phyloP scores from a whole-genome alignment of 2,797 vertebrate species.

The Chelidonichthys spinosus region DNA sequence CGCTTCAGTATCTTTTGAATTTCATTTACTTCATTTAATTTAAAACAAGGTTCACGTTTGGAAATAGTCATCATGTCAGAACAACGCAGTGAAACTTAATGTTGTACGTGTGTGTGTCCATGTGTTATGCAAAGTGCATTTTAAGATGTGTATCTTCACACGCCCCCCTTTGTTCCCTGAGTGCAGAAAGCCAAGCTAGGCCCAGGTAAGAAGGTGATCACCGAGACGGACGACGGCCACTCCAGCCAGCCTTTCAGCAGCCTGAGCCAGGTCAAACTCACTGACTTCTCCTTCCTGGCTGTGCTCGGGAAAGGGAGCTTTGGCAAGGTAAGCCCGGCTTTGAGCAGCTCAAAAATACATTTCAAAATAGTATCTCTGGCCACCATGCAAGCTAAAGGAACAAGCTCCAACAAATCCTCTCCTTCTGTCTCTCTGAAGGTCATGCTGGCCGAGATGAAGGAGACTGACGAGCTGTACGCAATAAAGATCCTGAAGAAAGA shows the following conservation, averaged over 20 bases:
- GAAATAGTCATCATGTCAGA: neutral
- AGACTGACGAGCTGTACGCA: conserved; percentile 91
- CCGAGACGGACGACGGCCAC: conserved; percentile 85
- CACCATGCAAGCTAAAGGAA: neutral
- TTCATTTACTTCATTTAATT: neutral
- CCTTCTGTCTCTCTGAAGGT: conserved; percentile 81
- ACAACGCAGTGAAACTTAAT: conserved; percentile 7
- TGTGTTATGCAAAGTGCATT: neutral
- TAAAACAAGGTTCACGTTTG: neutral
- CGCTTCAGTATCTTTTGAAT: conserved; percentile 1
- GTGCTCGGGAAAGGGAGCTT: conserved; percentile 98
- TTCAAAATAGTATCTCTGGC: neutral
- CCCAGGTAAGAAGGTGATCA: conserved; percentile 91
- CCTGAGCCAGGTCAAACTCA: conserved; percentile 91
- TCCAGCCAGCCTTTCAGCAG: conserved; percentile 85
- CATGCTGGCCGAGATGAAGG: conserved; percentile 94
- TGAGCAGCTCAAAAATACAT: neutral
- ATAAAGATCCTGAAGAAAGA: conserved; percentile 98
- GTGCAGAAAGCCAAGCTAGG: conserved; percentile 96
- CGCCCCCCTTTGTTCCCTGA: conserved; percentile 58
- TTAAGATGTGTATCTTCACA: conserved; percentile 25
- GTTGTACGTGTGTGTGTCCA: conserved; percentile 9
- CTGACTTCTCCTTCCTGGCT: conserved; percentile 94
- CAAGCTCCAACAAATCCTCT: neutral
- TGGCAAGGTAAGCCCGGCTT: conserved; percentile 86